These are phyloP conservation scores for Unio delphinus DNA, from an alignment of 2,888 invertebrate genomes.

Conservation along the genomic window DNA sequence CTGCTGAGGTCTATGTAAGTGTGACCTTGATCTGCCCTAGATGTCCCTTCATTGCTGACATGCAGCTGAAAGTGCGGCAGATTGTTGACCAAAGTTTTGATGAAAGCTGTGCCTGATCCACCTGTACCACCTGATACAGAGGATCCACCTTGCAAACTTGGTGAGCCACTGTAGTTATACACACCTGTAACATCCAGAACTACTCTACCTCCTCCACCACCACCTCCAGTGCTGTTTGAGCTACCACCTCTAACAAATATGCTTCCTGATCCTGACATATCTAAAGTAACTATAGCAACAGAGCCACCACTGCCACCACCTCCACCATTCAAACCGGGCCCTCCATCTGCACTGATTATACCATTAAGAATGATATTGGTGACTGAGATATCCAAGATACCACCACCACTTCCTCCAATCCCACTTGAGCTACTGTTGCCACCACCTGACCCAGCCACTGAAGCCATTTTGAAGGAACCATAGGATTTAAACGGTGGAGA, in stretches of 20 bases:
- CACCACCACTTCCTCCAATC: conserved; percentile 43
- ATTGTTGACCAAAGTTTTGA: conserved; percentile 13
- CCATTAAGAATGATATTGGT: conserved; percentile 39
- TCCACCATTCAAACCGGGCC: conserved; percentile 21
- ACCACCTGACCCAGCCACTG: conserved; percentile 37
- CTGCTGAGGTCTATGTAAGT: conserved; percentile 33
- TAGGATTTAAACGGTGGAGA: conserved; percentile 17
- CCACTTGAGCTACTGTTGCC: conserved; percentile 24
- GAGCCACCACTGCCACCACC: conserved; percentile 54
- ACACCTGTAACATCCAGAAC: conserved; percentile 20
- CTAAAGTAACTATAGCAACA: conserved; percentile 9
- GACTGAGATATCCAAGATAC: conserved; percentile 22
- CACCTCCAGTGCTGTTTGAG: conserved; percentile 29
- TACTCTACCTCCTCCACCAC: conserved; percentile 55
- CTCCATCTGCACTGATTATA: conserved; percentile 42
- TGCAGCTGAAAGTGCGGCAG: conserved; percentile 16
- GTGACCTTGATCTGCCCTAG: conserved; percentile 23
- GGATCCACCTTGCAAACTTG: conserved; percentile 39
- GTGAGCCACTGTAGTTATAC: conserved; percentile 44
- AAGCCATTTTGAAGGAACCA: conserved; percentile 23
- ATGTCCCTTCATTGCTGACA: conserved; percentile 28
- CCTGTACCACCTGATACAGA: conserved; percentile 33
- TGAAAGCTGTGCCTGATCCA: conserved; percentile 48
- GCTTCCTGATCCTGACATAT: conserved; percentile 37
- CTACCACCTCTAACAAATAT: conserved; percentile 40